Percentiles rank a stretch among this genome's conserved stretches.
These are phyloP conservation scores for Pseudeuparius sepicola DNA, from an alignment of 2,888 invertebrate genomes.

Conservation along the genomic window DNA sequence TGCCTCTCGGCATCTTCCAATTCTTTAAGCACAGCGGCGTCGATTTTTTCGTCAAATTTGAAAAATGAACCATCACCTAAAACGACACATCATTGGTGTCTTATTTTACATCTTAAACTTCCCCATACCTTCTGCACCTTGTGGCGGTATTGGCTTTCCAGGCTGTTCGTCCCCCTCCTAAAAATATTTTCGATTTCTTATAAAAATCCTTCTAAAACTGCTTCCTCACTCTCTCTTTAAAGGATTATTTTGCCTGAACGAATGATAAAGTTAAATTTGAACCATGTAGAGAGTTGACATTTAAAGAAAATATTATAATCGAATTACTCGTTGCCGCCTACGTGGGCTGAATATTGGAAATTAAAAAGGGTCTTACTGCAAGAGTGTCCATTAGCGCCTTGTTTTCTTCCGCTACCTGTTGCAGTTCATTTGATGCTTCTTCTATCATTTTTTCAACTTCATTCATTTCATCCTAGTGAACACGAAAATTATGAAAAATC, in stretches of 20 bases:
- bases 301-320: too few species aligned
- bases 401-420: slow-evolving; percentile 32
- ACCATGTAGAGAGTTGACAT: too few species aligned
- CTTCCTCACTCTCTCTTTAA: slow-evolving; percentile 15
- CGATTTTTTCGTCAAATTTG: slow-evolving; percentile 28
- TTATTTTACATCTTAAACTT: background rate
- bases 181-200: slow-evolving; percentile 9
- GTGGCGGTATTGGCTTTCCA: too few species aligned
- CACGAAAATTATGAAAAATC: background rate
- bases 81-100: too few species aligned
- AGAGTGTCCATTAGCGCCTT: slow-evolving; percentile 27
- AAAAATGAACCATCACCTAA: slow-evolving; percentile 23
- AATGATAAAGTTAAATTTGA: too few species aligned
- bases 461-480: slow-evolving; percentile 27
- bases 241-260: too few species aligned
- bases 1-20: slow-evolving; percentile 42
- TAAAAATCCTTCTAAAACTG: too few species aligned
- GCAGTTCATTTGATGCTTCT: slow-evolving; percentile 29
- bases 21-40: slow-evolving; percentile 36
- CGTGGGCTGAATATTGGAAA: too few species aligned
- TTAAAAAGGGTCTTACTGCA: too few species aligned
- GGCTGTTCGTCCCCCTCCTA: slow-evolving; percentile 8
- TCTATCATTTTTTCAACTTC: slow-evolving; percentile 34
- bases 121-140: slow-evolving; percentile 1
- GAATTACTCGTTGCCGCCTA: too few species aligned